A percentile compares a stretch with the other conserved stretches of the same genome.
Evolutionary conservation across 2,888 invertebrate genomes (phyloP).

Genomic region (Tetropium fuscum): DNA sequence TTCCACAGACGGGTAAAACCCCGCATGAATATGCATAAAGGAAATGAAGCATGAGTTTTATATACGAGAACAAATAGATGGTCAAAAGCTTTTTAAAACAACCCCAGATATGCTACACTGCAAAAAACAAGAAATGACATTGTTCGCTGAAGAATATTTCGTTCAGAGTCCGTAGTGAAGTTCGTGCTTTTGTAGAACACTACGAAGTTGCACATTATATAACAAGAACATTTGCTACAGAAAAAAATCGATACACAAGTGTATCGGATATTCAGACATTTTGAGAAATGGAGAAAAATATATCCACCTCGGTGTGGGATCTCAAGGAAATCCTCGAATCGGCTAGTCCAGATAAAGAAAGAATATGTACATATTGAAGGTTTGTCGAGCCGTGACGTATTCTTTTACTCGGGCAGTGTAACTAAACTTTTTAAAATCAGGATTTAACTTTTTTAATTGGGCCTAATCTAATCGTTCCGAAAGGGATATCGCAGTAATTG

Average conservation of each 20-base stretch:
- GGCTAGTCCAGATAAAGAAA: too few species aligned
- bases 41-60: conserved; percentile 23
- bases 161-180: neutral
- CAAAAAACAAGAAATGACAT: neutral
- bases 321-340: too few species aligned
- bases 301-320: too few species aligned
- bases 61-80: conserved; percentile 23
- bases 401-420: conserved; percentile 3
- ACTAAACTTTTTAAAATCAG: conserved; percentile 49
- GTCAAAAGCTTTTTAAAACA: conserved; percentile 14
- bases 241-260: too few species aligned
- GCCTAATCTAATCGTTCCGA: conserved; percentile 57
- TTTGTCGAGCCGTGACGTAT: too few species aligned
- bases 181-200: neutral
- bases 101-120: conserved; percentile 10
- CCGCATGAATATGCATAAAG: conserved; percentile 36
- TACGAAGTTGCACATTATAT: too few species aligned
- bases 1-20: conserved; percentile 39
- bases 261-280: too few species aligned
- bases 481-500: conserved; percentile 58
- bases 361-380: too few species aligned
- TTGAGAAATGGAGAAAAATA: too few species aligned
- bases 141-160: neutral
- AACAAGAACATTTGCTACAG: too few species aligned
- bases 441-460: conserved; percentile 60